Evolutionary conservation across 1,140 invertebrate genomes (phyloP).

Genomic region (Lanistes nyassanus): DNA sequence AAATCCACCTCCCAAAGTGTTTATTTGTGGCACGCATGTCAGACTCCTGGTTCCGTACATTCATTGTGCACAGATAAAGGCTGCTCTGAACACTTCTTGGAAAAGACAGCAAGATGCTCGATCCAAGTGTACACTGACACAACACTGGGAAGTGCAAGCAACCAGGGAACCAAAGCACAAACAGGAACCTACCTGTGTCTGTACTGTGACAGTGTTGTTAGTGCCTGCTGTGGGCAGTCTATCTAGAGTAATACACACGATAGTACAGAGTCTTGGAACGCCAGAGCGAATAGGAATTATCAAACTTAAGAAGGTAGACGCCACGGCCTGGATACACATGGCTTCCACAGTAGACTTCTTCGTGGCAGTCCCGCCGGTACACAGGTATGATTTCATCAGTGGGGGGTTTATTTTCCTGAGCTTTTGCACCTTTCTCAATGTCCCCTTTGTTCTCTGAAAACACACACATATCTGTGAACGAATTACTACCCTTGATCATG

Average conservation of each 20-base stretch:
- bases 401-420: conserved; percentile 69
- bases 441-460: conserved; percentile 50
- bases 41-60: too few species aligned
- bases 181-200: too few species aligned
- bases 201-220: too few species aligned
- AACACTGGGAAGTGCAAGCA: too few species aligned
- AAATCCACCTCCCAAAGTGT: too few species aligned
- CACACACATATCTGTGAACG: conserved; percentile 1
- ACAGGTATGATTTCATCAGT: conserved; percentile 88
- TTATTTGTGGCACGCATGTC: too few species aligned
- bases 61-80: too few species aligned
- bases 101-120: too few species aligned
- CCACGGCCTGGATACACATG: conserved; percentile 95
- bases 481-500: too few species aligned
- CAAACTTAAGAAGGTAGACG: conserved; percentile 98
- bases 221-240: conserved; percentile 11
- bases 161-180: too few species aligned
- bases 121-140: too few species aligned
- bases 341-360: conserved; percentile 96
- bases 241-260: conserved; percentile 92
- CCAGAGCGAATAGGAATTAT: conserved; percentile 99
- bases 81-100: too few species aligned
- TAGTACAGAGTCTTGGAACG: conserved; percentile 99
- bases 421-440: conserved; percentile 56
- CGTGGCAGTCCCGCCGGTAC: conserved; percentile 94